A percentile compares a stretch with the other conserved stretches of the same genome.
phyloP scores from a whole-genome alignment of 2,888 invertebrate genomes.

The Malacosoma neustria region DNA sequence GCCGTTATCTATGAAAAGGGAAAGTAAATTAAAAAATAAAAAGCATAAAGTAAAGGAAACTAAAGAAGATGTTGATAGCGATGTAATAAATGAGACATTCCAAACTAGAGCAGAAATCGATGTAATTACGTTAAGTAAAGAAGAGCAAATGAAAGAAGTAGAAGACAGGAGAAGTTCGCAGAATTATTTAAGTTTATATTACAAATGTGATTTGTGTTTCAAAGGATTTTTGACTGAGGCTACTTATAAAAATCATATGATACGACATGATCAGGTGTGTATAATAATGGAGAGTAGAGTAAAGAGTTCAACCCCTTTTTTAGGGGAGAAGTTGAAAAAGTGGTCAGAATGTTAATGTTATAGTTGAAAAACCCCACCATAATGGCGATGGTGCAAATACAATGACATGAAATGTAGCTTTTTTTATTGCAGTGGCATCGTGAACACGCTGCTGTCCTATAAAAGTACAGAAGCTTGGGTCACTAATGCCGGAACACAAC shows the following conservation, averaged over 20 bases:
- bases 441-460: no score
- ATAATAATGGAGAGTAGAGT: no score
- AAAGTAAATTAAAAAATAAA: neutral
- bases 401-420: no score
- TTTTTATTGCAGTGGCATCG: no score
- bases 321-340: no score
- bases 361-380: no score
- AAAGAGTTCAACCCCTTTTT: no score
- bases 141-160: constrained; percentile 9
- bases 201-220: constrained; percentile 10
- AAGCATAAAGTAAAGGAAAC: neutral
- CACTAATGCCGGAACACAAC: no score
- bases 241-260: constrained; percentile 7
- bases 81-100: no score
- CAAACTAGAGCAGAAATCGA: constrained; percentile 9
- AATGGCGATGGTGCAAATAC: no score
- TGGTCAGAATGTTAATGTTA: no score
- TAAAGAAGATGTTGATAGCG: neutral
- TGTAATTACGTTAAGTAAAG: constrained; percentile 6
- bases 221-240: constrained; percentile 10
- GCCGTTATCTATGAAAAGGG: constrained; percentile 1
- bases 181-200: constrained; percentile 7
- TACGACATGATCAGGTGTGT: constrained; percentile 9
- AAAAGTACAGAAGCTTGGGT: no score
- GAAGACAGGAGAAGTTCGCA: constrained; percentile 2